Evolutionary conservation across 2,113 vertebrate genomes (phyloP).

Genomic region (Nesogale talazaci): DNA sequence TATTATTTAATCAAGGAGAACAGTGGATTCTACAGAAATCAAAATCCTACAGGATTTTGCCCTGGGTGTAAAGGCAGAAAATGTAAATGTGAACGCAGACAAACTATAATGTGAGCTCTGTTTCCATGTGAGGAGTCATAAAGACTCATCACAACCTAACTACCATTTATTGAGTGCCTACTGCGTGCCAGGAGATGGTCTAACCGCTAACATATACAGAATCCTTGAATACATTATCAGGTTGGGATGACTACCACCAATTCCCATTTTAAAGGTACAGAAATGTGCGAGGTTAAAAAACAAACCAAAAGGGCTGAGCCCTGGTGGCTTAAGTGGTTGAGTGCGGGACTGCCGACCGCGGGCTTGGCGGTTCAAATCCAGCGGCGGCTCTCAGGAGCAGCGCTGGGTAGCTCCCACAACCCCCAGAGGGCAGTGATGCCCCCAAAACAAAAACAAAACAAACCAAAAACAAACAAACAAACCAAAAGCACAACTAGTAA

Average conservation of each 20-base stretch:
- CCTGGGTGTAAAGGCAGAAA: neutral
- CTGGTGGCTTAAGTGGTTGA: too few species aligned
- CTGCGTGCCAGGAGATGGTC: neutral
- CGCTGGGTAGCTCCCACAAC: too few species aligned
- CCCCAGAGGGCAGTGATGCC: too few species aligned
- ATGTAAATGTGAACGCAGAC: conserved; percentile 1
- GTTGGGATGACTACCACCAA: neutral
- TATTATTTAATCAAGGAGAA: neutral
- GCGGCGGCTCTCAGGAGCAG: too few species aligned
- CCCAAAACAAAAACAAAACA: too few species aligned
- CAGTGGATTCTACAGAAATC: neutral
- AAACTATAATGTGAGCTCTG: neutral
- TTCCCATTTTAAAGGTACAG: neutral
- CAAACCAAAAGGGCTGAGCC: neutral
- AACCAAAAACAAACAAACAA: neutral
- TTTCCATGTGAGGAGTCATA: neutral
- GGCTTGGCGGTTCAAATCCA: too few species aligned
- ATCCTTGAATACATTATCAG: neutral
- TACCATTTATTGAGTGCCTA: neutral
- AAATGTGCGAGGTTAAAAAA: neutral
- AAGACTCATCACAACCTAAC: neutral
- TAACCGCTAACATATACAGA: neutral
- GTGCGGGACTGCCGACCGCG: too few species aligned
- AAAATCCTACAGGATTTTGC: neutral
- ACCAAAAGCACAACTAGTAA: neutral